These are phyloP conservation scores for Plotosus lineatus DNA, from an alignment of 2,113 vertebrate genomes.

Conservation along the genomic window DNA sequence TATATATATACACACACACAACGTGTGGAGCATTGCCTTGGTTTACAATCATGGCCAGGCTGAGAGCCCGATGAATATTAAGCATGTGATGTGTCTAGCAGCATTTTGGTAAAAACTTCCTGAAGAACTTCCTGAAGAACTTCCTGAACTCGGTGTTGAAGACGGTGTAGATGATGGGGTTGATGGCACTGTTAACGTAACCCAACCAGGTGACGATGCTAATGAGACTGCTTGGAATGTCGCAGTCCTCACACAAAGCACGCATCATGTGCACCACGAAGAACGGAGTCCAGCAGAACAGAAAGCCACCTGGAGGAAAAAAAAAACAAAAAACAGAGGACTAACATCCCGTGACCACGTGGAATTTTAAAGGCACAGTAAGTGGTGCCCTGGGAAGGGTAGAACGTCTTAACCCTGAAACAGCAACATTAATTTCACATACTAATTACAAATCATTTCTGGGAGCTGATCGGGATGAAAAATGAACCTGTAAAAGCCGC, in stretches of 20 bases:
- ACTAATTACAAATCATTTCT: neutral
- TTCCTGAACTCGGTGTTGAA: slow-evolving; percentile 92
- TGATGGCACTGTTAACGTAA: slow-evolving; percentile 93
- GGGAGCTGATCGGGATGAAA: neutral
- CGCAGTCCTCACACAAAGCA: slow-evolving; percentile 81
- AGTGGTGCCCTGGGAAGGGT: neutral
- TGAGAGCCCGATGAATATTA: slow-evolving; percentile 10
- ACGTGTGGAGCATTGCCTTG: slow-evolving; percentile 8
- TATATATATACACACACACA: too few relatives aligned
- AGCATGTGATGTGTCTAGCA: slow-evolving; percentile 12
- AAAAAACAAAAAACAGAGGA: neutral
- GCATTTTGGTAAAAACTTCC: slow-evolving; percentile 77
- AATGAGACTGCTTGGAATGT: slow-evolving; percentile 78
- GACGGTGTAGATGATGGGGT: slow-evolving; percentile 90
- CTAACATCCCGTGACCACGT: neutral
- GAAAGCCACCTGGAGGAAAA: slow-evolving; percentile 84
- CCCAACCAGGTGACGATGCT: slow-evolving; percentile 95
- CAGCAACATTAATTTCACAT: neutral
- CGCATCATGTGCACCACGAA: slow-evolving; percentile 89
- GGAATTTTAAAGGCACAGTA: neutral
- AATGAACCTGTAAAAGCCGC: neutral
- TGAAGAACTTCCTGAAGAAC: slow-evolving; percentile 89
- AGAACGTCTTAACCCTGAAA: neutral
- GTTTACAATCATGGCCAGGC: slow-evolving; percentile 29
- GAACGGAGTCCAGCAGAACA: slow-evolving; percentile 96